Evolutionary conservation across 2,797 vertebrate species (phyloP).

Genomic region (Oryzias sinensis): DNA sequence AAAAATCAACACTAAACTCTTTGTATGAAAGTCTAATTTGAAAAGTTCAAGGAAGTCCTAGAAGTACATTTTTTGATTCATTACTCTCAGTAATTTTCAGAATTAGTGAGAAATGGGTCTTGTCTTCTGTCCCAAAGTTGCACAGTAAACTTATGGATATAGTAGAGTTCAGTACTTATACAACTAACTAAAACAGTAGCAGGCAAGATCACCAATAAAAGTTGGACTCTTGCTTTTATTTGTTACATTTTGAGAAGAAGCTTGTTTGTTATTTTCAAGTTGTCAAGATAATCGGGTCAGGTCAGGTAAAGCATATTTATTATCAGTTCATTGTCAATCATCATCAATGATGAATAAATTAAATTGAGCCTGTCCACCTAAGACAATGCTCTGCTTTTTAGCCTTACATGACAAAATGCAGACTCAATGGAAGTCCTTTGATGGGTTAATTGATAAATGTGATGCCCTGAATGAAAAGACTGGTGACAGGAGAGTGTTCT

Average conservation of each 20-base stretch:
- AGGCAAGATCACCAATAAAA: not conserved
- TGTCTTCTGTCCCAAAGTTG: not conserved
- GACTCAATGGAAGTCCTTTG: constrained; percentile 68
- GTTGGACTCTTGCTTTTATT: not conserved
- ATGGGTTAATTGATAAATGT: constrained; percentile 78
- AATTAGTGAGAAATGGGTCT: not conserved
- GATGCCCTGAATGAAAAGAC: constrained; percentile 61
- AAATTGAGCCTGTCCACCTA: constrained; percentile 48
- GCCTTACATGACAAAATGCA: constrained; percentile 54
- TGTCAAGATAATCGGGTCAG: constrained; percentile 28
- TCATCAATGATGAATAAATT: constrained; percentile 40
- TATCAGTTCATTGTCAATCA: constrained; percentile 34
- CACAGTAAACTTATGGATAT: not conserved
- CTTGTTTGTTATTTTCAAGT: not conserved
- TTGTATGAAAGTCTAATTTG: too few relatives aligned
- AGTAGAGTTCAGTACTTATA: not conserved
- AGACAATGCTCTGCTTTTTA: constrained; percentile 37
- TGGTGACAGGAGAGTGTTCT: constrained; percentile 71
- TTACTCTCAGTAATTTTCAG: not conserved
- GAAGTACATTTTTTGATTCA: not conserved
- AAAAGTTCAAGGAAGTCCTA: too few relatives aligned
- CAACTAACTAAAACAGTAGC: not conserved
- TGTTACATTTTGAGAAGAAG: too few relatives aligned
- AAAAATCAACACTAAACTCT: too few relatives aligned
- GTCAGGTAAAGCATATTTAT: constrained; percentile 36